These are phyloP conservation scores for Bubalus kerabau DNA, from an alignment of 2,113 vertebrate genomes.

Conservation along the genomic window DNA sequence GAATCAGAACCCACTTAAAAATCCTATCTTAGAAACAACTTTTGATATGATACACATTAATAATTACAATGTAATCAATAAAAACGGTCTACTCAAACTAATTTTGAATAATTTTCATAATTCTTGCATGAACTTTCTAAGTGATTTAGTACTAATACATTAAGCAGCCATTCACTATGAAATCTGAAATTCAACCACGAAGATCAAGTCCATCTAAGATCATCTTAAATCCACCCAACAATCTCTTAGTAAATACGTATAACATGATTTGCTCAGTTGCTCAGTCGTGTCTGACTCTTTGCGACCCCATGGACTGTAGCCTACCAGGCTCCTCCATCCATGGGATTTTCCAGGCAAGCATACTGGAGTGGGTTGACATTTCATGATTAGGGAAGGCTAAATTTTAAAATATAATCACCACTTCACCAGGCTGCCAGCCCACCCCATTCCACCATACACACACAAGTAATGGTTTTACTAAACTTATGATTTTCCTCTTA, in stretches of 20 bases:
- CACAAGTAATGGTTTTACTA: neutral
- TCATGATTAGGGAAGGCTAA: neutral
- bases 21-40: neutral
- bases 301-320: too few species aligned
- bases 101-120: neutral
- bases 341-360: too few species aligned
- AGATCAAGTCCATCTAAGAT: neutral
- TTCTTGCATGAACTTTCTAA: neutral
- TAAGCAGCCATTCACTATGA: neutral
- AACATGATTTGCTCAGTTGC: neutral
- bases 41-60: neutral
- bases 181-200: neutral
- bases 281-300: too few species aligned
- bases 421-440: neutral
- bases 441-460: neutral
- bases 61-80: neutral
- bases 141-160: neutral
- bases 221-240: neutral
- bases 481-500: neutral
- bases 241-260: neutral
- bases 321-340: too few species aligned
- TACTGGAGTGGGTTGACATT: too few species aligned
- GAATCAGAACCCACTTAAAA: conserved; percentile 19
- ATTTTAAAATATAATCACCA: neutral
- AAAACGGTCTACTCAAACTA: neutral